Evolutionary conservation across 1,140 invertebrate species (phyloP), one percentile per base, ranked within the genome.

Genomic region (Atopsyche davidsoni): DNA sequence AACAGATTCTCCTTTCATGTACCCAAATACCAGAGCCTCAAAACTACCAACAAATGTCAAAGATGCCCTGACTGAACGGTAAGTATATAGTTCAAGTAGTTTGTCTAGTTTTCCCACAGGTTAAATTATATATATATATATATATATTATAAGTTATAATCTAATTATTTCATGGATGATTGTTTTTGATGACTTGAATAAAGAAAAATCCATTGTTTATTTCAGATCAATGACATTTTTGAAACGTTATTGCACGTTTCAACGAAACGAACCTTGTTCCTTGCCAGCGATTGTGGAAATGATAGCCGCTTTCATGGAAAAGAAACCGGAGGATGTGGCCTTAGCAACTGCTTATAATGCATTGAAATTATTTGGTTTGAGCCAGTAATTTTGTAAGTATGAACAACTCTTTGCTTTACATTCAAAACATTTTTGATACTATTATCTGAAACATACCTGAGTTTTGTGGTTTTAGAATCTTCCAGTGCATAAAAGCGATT

Each of bases 1-100:
- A 72, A 94, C 90, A 2, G 93, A 96, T 73, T 85, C 92, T 7
- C 93, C 93, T 0, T 97, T 92, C 62, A 93, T 96, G 89, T 96
- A 92, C 69, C 92, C 92, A 0, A 97, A 96, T 65, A 91, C 90
- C 35, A 76, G 92, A 65, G 92, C 92, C 42, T 92, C 90, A 14
- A 96, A 96, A 68, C 68, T 97, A 59, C 88, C 91, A 21, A 65
- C 80, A 46, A 81, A 88, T 64, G 83, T 96, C 3, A 95, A 93
- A 73, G 83, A 89, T 59, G 80, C 81, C 32, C 73, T 96, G 36
- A 92, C 91, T 6, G 87, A 92, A 73, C 81, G 89, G 75, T 92
- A 64, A 61, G n/a, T n/a, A n/a, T n/a, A n/a, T n/a, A n/a, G n/a
- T n/a, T n/a, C n/a, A n/a, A n/a, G n/a, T n/a, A n/a, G n/a, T n/a